Percentiles rank a stretch among this genome's conserved stretches.
Evolutionary conservation across 2,888 invertebrate species (phyloP).

Genomic region (Agrochola lota): DNA sequence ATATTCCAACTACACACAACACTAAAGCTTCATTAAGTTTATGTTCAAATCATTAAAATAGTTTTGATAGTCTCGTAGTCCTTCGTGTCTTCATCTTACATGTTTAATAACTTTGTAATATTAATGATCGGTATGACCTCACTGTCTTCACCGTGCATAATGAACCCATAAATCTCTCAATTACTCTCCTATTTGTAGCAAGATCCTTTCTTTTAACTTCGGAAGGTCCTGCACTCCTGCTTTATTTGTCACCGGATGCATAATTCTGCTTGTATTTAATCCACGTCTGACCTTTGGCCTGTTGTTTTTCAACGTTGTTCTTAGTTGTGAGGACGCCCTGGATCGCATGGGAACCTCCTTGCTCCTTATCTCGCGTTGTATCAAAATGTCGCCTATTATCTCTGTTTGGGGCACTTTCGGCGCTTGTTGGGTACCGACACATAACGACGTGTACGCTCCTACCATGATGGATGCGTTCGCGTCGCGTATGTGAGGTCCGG

Average conservation of each 20-base stretch:
- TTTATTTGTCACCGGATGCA: conserved; percentile 70
- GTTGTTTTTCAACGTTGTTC: conserved; percentile 70
- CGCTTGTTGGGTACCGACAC: conserved; percentile 85
- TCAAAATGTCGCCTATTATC: conserved; percentile 90
- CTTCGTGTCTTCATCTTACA: conserved; percentile 73
- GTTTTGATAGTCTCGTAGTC: conserved; percentile 70
- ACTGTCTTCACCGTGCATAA: conserved; percentile 63
- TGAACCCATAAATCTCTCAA: conserved; percentile 71
- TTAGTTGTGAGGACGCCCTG: conserved; percentile 77
- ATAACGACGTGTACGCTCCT: conserved; percentile 82
- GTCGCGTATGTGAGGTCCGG: conserved; percentile 81
- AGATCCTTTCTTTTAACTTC: conserved; percentile 50
- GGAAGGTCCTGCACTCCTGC: conserved; percentile 42
- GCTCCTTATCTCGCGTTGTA: conserved; percentile 87
- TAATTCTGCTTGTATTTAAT: conserved; percentile 77
- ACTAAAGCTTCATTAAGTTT: conserved; percentile 69
- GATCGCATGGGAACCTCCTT: conserved; percentile 87
- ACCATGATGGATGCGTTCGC: conserved; percentile 88
- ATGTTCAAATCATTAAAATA: conserved; percentile 73
- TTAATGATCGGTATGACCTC: conserved; percentile 69
- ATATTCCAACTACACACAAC: conserved; percentile 66
- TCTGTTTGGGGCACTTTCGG: conserved; percentile 86
- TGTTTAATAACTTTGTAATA: conserved; percentile 73
- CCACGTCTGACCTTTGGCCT: conserved; percentile 85
- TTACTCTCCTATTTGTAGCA: conserved; percentile 63